A percentile compares a stretch with the other conserved stretches of the same genome.
Conservation (phyloP, 2,113 vertebrate genomes). For the Caranx ignobilis region DNA sequence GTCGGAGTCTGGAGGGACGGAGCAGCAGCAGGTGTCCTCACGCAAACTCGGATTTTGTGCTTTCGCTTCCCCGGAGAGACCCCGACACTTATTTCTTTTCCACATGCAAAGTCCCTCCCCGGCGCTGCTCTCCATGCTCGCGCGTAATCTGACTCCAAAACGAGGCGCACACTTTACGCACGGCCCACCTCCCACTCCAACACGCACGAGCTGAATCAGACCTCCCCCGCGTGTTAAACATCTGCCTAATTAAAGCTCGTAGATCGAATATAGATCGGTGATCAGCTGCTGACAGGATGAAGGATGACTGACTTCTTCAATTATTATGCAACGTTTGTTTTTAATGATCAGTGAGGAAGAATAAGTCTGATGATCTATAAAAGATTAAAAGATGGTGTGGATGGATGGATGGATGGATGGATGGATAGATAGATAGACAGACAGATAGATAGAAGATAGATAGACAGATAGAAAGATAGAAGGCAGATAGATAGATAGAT, state of each 20-base stretch:
- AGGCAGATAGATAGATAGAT: too few species aligned
- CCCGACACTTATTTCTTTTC: conserved; percentile 36
- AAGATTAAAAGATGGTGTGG: too few species aligned
- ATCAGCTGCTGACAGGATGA: background rate
- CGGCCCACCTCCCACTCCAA: conserved; percentile 16
- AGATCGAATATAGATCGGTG: background rate
- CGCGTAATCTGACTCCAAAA: conserved; percentile 63
- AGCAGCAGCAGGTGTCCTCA: conserved; percentile 37
- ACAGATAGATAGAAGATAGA: too few species aligned
- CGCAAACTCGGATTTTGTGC: conserved; percentile 3
- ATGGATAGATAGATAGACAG: too few species aligned
- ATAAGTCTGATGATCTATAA: too few species aligned
- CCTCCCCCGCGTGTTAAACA: background rate
- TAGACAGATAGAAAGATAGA: too few species aligned
- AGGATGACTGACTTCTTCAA: too few species aligned
- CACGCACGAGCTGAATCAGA: background rate
- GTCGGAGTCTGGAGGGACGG: background rate
- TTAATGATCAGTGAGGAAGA: too few species aligned
- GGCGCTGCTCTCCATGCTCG: conserved; percentile 36
- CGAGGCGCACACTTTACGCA: conserved; percentile 33
- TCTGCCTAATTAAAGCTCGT: background rate
- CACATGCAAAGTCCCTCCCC: conserved; percentile 70
- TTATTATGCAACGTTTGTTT: too few species aligned
- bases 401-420: too few species aligned
- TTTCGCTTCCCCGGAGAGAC: conserved; percentile 11